phyloP scores from a whole-genome alignment of 2,888 invertebrate species.

The Ditula angustiorana region DNA sequence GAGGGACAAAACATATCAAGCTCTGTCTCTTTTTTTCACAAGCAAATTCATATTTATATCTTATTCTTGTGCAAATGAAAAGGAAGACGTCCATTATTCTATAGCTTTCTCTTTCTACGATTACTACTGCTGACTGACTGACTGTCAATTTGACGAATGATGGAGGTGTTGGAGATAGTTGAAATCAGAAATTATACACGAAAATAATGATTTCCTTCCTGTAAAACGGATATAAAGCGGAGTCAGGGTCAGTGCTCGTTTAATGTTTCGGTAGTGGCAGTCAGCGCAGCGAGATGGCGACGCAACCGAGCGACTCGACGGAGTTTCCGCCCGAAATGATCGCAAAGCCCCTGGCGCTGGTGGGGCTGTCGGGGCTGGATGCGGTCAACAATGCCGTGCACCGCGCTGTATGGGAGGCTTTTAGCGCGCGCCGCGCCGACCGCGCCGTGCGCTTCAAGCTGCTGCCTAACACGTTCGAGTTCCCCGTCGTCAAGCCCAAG shows the following conservation, averaged over 20 bases:
- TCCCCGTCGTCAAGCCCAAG: constrained; percentile 94
- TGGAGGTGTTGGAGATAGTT: constrained; percentile 62
- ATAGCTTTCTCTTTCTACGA: too few relatives aligned
- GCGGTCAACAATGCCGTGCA: constrained; percentile 93
- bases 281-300: constrained; percentile 72
- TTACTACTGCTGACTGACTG: constrained; percentile 2
- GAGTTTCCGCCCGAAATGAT: constrained; percentile 94
- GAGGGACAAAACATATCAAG: too few relatives aligned
- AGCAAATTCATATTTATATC: too few relatives aligned
- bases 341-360: constrained; percentile 93
- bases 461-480: constrained; percentile 93
- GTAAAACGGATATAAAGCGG: constrained; percentile 14
- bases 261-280: constrained; percentile 30
- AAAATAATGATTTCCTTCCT: constrained; percentile 24
- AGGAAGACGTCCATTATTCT: too few relatives aligned
- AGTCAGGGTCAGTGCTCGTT: constrained; percentile 7
- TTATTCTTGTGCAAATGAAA: too few relatives aligned
- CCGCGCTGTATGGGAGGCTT: constrained; percentile 97
- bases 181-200: constrained; percentile 46
- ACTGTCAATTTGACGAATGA: constrained; percentile 56
- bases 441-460: constrained; percentile 94
- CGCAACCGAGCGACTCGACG: constrained; percentile 83
- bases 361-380: constrained; percentile 96
- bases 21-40: too few relatives aligned
- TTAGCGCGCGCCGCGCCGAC: constrained; percentile 92